phyloP scores from a whole-genome alignment of 1,140 invertebrate genomes.

The Catajapyx aquilonaris region DNA sequence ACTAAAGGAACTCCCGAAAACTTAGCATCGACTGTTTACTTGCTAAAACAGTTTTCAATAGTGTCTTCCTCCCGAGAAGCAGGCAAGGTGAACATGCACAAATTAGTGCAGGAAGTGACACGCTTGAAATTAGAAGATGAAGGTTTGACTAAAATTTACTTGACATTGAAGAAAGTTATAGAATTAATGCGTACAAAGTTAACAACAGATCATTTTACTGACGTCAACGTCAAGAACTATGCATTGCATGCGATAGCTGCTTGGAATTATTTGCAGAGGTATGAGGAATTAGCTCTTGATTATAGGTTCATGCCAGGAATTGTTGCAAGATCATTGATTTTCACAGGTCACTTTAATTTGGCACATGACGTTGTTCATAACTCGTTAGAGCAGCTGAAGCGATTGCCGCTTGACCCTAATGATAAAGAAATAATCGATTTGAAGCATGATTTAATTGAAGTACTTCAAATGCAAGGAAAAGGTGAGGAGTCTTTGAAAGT shows the following conservation, averaged over 20 bases:
- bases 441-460: no score
- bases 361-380: no score
- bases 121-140: background rate
- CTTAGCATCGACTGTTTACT: slow-evolving; percentile 1
- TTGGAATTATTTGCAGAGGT: background rate
- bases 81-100: slow-evolving; percentile 3
- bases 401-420: no score
- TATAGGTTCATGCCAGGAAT: no score
- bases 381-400: no score
- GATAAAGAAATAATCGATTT: no score
- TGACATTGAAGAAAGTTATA: background rate
- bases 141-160: background rate
- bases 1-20: slow-evolving; percentile 1
- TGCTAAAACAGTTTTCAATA: slow-evolving; percentile 5
- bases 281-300: background rate
- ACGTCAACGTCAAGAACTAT: background rate
- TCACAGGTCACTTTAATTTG: no score
- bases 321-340: no score
- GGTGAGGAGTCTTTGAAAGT: no score
- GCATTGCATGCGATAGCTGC: background rate
- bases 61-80: background rate
- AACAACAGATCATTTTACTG: background rate
- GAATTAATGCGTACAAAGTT: background rate
- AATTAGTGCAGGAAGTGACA: slow-evolving; percentile 6
- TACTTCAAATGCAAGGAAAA: no score